A percentile compares a stretch with the other conserved stretches of the same genome.
phyloP scores from a whole-genome alignment of 2,113 vertebrate species.

The Pungitius pungitius region DNA sequence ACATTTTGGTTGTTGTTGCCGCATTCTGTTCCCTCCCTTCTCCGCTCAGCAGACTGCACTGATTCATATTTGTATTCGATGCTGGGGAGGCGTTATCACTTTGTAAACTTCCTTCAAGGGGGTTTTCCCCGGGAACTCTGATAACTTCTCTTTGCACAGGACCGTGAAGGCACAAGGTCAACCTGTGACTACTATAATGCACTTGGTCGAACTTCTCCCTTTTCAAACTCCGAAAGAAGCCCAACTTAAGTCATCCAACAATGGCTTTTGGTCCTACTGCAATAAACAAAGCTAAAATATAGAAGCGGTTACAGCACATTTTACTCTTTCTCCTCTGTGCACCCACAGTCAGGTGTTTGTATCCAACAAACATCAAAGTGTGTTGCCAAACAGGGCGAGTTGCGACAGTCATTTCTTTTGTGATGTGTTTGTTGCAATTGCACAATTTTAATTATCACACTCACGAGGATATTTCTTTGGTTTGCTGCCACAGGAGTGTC shows the following conservation, averaged over 20 bases:
- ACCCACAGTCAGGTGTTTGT: not conserved
- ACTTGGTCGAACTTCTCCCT: not conserved
- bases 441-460: not conserved
- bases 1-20: not conserved
- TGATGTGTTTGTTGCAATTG: not conserved
- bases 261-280: not conserved
- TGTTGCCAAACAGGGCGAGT: not conserved
- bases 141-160: not conserved
- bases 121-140: not conserved
- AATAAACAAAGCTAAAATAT: not conserved
- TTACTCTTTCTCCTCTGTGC: not conserved
- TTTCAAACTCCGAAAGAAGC: not conserved
- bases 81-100: too few relatives aligned
- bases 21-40: not conserved
- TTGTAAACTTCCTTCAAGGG: not conserved
- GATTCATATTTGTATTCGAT: not conserved
- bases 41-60: not conserved
- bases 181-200: not conserved
- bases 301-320: not conserved
- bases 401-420: not conserved
- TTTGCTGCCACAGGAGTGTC: constrained; percentile 87
- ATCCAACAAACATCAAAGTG: not conserved
- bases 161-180: not conserved
- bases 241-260: not conserved
- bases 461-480: constrained; percentile 12